phyloP scores from a whole-genome alignment of 2,888 invertebrate genomes.

The Aplocera efformata region DNA sequence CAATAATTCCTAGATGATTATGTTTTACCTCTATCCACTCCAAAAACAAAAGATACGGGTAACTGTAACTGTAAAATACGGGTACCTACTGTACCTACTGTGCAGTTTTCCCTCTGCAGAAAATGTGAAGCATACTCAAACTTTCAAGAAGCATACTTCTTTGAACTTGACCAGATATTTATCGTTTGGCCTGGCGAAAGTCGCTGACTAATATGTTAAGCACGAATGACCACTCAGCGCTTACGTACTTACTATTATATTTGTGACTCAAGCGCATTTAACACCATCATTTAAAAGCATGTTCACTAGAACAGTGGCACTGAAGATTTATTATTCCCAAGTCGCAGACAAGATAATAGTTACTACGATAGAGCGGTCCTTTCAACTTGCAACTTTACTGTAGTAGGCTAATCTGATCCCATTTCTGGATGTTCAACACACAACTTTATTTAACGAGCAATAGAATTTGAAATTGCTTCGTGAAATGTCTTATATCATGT shows the following conservation, averaged over 20 bases:
- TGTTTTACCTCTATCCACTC: too few species aligned
- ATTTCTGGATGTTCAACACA: conserved; percentile 32
- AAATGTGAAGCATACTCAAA: too few species aligned
- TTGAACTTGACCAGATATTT: too few species aligned
- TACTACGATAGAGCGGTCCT: conserved; percentile 7
- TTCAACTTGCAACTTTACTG: conserved; percentile 16
- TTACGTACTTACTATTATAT: not conserved
- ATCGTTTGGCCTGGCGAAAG: too few species aligned
- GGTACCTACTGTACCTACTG: too few species aligned
- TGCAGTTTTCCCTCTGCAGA: too few species aligned
- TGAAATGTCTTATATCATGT: conserved; percentile 1
- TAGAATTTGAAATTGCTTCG: conserved; percentile 1
- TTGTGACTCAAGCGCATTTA: conserved; percentile 12
- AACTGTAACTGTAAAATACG: too few species aligned
- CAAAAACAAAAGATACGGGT: too few species aligned
- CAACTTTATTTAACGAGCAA: not conserved
- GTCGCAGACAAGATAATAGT: conserved; percentile 2
- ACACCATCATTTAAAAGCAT: conserved; percentile 12
- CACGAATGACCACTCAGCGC: conserved; percentile 3
- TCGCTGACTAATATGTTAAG: conserved; percentile 2
- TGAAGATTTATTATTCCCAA: conserved; percentile 10
- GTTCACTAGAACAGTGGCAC: conserved; percentile 19
- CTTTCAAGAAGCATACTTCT: too few species aligned
- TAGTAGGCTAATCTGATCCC: conserved; percentile 33
- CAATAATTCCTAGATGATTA: too few species aligned